Evolutionary conservation across 2,113 vertebrate species (phyloP), one percentile per base, ranked within the genome.

Genomic region (Haliaeetus leucogaster): DNA sequence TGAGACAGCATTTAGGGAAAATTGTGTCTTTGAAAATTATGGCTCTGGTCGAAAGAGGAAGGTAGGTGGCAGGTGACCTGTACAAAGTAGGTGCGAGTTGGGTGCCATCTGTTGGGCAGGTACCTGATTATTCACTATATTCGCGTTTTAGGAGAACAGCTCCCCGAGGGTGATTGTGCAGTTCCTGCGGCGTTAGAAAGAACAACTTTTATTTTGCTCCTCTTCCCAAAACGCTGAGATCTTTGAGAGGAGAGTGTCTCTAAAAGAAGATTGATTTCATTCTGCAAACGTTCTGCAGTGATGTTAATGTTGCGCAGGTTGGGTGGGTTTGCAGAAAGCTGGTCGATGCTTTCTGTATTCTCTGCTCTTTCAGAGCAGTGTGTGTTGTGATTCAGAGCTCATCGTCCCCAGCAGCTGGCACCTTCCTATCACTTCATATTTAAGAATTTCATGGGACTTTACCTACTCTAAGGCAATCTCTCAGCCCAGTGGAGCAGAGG

Each of bases 161-260:
- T 65, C 30, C 47, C 19, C 3, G 5, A 6, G 50, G 5, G 17
- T 2, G 11, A 17, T 4, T 13, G 21, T 45, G 27, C 7, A 2
- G 19, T 76, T 62, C 23, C 52, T 62, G 36, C 11, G 1, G 47
- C 26, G 4, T 23, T 66, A 61, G 43, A 21, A 68, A 59, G 59
- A 61, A 9, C 10, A 38, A 8, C 15, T 53, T 85, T 8, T n/a
- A 11, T 76, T 81, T 81, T 21, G 18, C 45, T 80, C 16, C 26
- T 47, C 7, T 45, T 77, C 74, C 58, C 22, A 4, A 23, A 56
- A 56, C 11, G 11, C 73, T 52, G 63, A 84, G 38, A 7, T 71
- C 36, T 40, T 48, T 50, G 77, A 55, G 45, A 15, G 76, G 58
- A 23, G 82, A 22, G n/a, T 0, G 2, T 34, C 38, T 47, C 19